Evolutionary conservation across 2,888 invertebrate species (phyloP), one percentile per base, ranked within the genome.

Genomic region (Metacarcinus magister): DNA sequence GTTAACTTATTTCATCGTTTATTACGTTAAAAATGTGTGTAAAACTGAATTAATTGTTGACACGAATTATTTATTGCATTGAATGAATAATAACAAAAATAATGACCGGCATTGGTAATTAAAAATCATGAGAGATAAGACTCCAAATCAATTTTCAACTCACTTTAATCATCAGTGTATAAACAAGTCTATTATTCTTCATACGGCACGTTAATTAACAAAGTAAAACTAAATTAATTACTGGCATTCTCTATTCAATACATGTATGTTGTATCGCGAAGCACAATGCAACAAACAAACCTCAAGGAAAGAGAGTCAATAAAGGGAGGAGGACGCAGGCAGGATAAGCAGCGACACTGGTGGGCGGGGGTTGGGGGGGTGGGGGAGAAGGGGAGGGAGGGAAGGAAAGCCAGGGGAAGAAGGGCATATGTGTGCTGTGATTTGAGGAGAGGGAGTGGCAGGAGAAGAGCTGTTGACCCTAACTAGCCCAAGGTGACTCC

Each of bases 391-490:
- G 87, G 87, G 75, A 75, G 75, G 87, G 87, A 87, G 87, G 87
- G 39, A 16, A 10, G 32, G 87, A 10, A 39, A 8, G 87, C n/a
- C 19, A 39, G 87, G 8, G 87, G 16, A 87, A 87, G 87, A 87
- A 87, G 87, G 87, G 87, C 87, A 87, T 87, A 39, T 10, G 87
- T 87, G 87, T 87, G 87, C 87, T 16, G 87, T 87, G 87, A 87
- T 87, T 87, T 1, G 87, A 87, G 87, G 39, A 87, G 87, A 87
- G 87, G 87, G 87, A 87, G 87, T 87, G 87, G 87, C 87, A 39
- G 39, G 16, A 39, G 87, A 87, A 87, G 87, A 87, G 87, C 39
- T 87, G 87, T 87, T 87, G 87, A 87, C 87, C 87, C 87, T 32
- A 32, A 32, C 39, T 39, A 13, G 39, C 39, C 39, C 87, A 87